phyloP scores from a whole-genome alignment of 2,797 vertebrate species.

The Phataginus tricuspis region DNA sequence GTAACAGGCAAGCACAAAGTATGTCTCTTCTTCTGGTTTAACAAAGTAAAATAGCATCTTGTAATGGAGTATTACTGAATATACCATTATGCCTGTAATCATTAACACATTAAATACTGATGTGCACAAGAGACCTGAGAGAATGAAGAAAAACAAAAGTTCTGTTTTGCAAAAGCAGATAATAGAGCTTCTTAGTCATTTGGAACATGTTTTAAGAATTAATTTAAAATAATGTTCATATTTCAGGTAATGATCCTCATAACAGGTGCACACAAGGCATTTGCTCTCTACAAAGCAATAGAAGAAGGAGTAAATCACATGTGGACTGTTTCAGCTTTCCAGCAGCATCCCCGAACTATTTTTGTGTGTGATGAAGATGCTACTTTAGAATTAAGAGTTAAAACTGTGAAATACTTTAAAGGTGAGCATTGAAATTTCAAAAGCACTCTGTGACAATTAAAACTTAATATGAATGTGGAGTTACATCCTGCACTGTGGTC shows the following conservation, averaged over 20 bases:
- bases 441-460: not conserved
- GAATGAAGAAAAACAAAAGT: too few species aligned
- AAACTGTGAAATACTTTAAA: conserved; percentile 93
- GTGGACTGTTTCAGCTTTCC: conserved; percentile 91
- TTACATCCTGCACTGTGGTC: not conserved
- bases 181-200: not conserved
- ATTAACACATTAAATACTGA: too few species aligned
- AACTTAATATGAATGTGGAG: not conserved
- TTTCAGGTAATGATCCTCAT: conserved; percentile 92
- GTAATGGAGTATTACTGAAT: too few species aligned
- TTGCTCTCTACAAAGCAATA: conserved; percentile 91
- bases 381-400: conserved; percentile 90
- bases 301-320: conserved; percentile 92
- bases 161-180: too few species aligned
- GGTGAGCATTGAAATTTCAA: conserved; percentile 85
- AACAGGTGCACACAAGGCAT: conserved; percentile 91
- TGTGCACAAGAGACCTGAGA: too few species aligned
- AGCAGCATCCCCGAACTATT: conserved; percentile 89
- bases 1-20: too few species aligned
- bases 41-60: too few species aligned
- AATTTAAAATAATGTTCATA: conserved; percentile 39
- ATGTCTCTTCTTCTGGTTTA: too few species aligned
- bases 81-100: too few species aligned
- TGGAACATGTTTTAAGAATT: not conserved
- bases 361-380: conserved; percentile 92